A percentile compares a stretch with the other conserved stretches of the same genome.
Evolutionary conservation across 2,113 vertebrate species (phyloP).

Genomic region (Amphilophus citrinellus): DNA sequence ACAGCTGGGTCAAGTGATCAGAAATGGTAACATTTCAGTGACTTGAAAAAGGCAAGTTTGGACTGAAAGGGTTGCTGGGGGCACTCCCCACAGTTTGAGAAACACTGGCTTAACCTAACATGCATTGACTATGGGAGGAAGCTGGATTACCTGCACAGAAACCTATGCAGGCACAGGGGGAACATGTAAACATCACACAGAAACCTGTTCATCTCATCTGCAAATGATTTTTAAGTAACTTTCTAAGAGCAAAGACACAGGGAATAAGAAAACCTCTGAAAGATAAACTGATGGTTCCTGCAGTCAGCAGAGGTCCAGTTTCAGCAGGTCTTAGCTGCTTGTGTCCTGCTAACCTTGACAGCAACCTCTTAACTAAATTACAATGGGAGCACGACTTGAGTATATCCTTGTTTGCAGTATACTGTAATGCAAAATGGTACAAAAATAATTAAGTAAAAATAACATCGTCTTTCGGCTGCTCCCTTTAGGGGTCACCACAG

Average conservation of each 20-base stretch:
- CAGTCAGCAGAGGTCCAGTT: constrained; percentile 4
- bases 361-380: too few species aligned
- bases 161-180: neutral
- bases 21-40: neutral
- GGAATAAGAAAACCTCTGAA: neutral
- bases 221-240: neutral
- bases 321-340: constrained; percentile 9
- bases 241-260: constrained; percentile 9
- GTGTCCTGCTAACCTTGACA: neutral
- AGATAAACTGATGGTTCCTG: constrained; percentile 5
- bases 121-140: too few species aligned
- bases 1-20: neutral
- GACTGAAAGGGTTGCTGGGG: neutral
- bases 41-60: neutral
- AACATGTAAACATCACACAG: neutral
- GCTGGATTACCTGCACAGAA: neutral
- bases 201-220: neutral
- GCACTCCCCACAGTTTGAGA: too few species aligned
- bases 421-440: neutral
- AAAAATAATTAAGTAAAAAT: constrained; percentile 2
- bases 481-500: neutral
- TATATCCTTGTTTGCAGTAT: too few species aligned
- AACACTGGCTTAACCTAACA: too few species aligned
- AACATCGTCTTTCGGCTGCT: neutral
- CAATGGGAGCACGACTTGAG: too few species aligned